A percentile compares a stretch with the other conserved stretches of the same genome.
Evolutionary conservation across 2,888 invertebrate species (phyloP).

Genomic region (Lucinisca nassula): DNA sequence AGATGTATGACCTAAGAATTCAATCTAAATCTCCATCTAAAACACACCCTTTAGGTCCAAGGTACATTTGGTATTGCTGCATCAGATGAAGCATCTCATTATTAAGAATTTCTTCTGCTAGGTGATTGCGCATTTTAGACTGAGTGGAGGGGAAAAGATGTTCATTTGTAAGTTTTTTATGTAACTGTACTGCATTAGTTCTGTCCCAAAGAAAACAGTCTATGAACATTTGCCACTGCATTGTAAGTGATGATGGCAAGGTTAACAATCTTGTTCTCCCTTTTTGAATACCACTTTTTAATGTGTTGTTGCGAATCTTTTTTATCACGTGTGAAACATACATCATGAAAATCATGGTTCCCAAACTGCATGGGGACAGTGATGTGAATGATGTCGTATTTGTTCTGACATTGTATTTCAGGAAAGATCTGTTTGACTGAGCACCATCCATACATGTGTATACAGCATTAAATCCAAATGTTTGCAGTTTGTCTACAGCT

Average conservation of each 20-base stretch:
- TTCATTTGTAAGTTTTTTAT: conserved; percentile 57
- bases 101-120: conserved; percentile 46
- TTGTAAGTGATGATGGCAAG: background rate
- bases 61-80: conserved; percentile 37
- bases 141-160: conserved; percentile 44
- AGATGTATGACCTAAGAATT: conserved; percentile 48
- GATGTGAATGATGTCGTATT: conserved; percentile 8
- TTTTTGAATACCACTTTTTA: conserved; percentile 39
- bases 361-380: conserved; percentile 30
- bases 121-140: conserved; percentile 36
- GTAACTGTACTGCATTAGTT: conserved; percentile 53
- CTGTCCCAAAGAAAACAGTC: conserved; percentile 59
- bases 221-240: conserved; percentile 52
- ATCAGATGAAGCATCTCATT: conserved; percentile 50
- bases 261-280: background rate
- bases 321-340: conserved; percentile 25
- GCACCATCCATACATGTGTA: conserved; percentile 53
- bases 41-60: conserved; percentile 41
- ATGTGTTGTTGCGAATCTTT: conserved; percentile 44
- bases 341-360: conserved; percentile 43
- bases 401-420: conserved; percentile 40
- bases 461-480: conserved; percentile 44
- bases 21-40: conserved; percentile 50
- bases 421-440: conserved; percentile 40
- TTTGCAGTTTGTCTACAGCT: conserved; percentile 19